Conservation (phyloP, 92 coral and sea anemone genomes). For the Meandrina meandrites region DNA sequence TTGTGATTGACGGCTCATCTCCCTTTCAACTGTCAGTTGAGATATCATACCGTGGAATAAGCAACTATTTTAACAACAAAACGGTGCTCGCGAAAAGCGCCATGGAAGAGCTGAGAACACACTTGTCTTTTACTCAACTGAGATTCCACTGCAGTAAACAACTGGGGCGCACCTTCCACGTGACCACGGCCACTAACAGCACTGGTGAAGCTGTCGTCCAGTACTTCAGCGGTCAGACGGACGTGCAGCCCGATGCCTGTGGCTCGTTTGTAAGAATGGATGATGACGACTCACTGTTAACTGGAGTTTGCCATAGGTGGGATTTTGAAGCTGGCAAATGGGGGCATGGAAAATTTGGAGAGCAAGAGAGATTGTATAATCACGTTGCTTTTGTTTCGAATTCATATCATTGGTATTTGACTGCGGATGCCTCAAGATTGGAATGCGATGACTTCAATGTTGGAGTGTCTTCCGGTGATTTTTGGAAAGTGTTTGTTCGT, state of each 20-base stretch:
- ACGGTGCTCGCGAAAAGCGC: neutral
- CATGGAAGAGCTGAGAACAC: neutral
- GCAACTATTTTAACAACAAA: neutral
- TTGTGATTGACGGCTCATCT: neutral
- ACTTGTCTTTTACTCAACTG: constrained; percentile 10
- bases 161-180: constrained; percentile 16
- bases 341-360: no score
- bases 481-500: no score
- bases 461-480: no score
- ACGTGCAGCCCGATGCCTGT: constrained; percentile 12
- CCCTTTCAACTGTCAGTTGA: neutral
- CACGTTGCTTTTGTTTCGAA: no score
- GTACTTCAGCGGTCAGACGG: constrained; percentile 34
- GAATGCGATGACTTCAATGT: no score
- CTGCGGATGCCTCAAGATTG: no score
- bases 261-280: constrained; percentile 12
- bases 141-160: constrained; percentile 17
- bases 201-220: constrained; percentile 25
- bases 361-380: no score
- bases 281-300: constrained; percentile 15
- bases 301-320: no score
- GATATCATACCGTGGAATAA: constrained; percentile 13
- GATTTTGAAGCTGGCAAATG: no score
- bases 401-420: no score
- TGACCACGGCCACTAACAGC: constrained; percentile 25